These are phyloP conservation scores for Actinemys pallida DNA, from an alignment of 2,113 vertebrate genomes.

Conservation along the genomic window DNA sequence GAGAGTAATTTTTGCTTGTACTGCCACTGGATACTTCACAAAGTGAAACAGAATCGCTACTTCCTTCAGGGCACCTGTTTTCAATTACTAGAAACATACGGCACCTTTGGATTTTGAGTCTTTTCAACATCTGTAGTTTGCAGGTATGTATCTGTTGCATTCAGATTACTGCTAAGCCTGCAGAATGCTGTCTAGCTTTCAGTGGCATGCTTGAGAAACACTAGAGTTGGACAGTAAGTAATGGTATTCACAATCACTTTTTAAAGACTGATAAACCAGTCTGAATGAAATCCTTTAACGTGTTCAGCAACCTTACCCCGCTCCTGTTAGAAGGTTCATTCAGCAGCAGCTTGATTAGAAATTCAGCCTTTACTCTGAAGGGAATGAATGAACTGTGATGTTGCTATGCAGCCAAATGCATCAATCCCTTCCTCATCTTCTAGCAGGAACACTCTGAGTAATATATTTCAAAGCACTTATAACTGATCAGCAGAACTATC, in stretches of 20 bases:
- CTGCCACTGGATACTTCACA: constrained; percentile 66
- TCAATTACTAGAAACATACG: constrained; percentile 71
- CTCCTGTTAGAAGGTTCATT: constrained; percentile 24
- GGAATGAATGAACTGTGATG: rapidly evolving
- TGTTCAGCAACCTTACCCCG: constrained; percentile 3
- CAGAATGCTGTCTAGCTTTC: constrained; percentile 21
- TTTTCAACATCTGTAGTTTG: constrained; percentile 70
- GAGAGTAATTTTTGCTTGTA: constrained; percentile 49
- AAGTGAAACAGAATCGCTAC: constrained; percentile 60
- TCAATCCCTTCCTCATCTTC: neutral
- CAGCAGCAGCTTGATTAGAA: constrained; percentile 22
- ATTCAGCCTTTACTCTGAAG: neutral
- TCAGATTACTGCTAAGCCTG: constrained; percentile 58
- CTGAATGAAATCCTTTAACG: constrained; percentile 35
- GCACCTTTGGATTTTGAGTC: constrained; percentile 65
- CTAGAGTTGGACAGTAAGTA: constrained; percentile 38
- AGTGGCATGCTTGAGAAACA: constrained; percentile 24
- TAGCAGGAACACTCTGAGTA: neutral
- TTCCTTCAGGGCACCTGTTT: constrained; percentile 74
- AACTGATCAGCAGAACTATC: neutral
- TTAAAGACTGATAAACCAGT: constrained; percentile 60
- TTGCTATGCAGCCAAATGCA: neutral
- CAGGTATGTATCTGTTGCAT: constrained; percentile 67
- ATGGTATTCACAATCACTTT: constrained; percentile 26
- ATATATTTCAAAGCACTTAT: constrained; percentile 12